A percentile compares a stretch with the other conserved stretches of the same genome.
Conservation (phyloP, 2,888 invertebrate species). For the Heteromurus nitidus region DNA sequence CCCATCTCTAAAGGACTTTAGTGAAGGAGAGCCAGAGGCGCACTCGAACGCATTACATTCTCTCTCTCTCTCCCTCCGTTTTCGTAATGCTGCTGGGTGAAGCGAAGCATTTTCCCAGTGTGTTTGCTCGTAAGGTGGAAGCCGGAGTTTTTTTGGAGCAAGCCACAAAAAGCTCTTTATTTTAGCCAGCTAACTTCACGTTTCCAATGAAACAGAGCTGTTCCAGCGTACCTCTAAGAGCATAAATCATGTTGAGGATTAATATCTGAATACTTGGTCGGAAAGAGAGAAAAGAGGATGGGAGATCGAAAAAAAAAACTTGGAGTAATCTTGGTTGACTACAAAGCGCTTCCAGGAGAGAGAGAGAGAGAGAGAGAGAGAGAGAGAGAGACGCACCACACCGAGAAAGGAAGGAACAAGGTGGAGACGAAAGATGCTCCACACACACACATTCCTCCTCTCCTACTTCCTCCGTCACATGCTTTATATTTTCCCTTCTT, state of each 20-base stretch:
- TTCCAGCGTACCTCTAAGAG: constrained; percentile 53
- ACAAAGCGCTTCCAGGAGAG: constrained; percentile 19
- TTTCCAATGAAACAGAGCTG: constrained; percentile 59
- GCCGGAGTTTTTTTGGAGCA: constrained; percentile 26
- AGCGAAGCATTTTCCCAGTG: not conserved
- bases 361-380: not conserved
- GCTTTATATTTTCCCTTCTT: too few relatives aligned
- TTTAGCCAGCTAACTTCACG: constrained; percentile 29
- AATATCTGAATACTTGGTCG: constrained; percentile 64
- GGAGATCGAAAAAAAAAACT: constrained; percentile 22
- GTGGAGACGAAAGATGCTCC: too few relatives aligned
- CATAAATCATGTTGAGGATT: constrained; percentile 68
- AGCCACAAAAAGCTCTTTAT: constrained; percentile 47
- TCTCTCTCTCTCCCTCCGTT: not conserved
- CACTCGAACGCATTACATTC: not conserved
- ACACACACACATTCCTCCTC: not conserved
- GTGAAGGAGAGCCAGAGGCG: constrained; percentile 5
- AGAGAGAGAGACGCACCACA: not conserved
- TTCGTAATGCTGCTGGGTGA: not conserved
- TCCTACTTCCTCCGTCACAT: not conserved
- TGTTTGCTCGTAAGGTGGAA: not conserved
- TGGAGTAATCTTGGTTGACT: constrained; percentile 28
- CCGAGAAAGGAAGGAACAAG: not conserved
- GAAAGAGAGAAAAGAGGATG: constrained; percentile 20
- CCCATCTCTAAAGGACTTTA: constrained; percentile 6